Conservation (phyloP, 2,888 invertebrate species). For the Sthenelais limicola region DNA sequence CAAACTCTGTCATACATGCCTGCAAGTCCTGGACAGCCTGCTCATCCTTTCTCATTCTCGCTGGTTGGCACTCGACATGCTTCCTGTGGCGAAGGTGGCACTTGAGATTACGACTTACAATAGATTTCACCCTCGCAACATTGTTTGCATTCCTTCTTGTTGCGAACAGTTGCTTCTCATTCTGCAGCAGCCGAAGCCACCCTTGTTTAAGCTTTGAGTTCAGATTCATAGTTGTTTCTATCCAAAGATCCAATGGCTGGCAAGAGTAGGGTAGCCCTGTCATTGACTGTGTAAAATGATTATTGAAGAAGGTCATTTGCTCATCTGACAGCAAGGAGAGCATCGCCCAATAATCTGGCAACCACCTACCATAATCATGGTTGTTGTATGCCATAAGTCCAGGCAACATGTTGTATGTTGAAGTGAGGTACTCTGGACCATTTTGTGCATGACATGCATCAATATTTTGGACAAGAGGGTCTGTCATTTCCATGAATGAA, state of each 20-base stretch:
- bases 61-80: too few species aligned
- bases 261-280: conserved; percentile 5
- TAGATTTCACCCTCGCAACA: conserved; percentile 22
- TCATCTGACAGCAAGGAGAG: neutral
- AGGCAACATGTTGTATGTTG: neutral
- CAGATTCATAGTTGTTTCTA: too few species aligned
- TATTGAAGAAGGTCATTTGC: neutral
- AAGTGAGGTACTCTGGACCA: neutral
- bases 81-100: too few species aligned
- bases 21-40: conserved; percentile 44
- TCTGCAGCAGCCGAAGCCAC: too few species aligned
- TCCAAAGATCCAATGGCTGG: too few species aligned
- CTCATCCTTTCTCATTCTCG: too few species aligned
- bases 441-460: neutral
- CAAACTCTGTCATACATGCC: conserved; percentile 41
- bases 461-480: too few species aligned
- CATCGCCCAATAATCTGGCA: too few species aligned
- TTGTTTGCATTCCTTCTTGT: conserved; percentile 35
- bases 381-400: too few species aligned
- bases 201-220: too few species aligned
- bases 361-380: too few species aligned
- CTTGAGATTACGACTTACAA: too few species aligned
- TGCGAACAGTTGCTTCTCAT: conserved; percentile 31
- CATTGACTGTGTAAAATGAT: conserved; percentile 1
- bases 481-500: conserved; percentile 11